phyloP scores from a whole-genome alignment of 2,113 vertebrate species.

The Pollimyrus isidori region DNA sequence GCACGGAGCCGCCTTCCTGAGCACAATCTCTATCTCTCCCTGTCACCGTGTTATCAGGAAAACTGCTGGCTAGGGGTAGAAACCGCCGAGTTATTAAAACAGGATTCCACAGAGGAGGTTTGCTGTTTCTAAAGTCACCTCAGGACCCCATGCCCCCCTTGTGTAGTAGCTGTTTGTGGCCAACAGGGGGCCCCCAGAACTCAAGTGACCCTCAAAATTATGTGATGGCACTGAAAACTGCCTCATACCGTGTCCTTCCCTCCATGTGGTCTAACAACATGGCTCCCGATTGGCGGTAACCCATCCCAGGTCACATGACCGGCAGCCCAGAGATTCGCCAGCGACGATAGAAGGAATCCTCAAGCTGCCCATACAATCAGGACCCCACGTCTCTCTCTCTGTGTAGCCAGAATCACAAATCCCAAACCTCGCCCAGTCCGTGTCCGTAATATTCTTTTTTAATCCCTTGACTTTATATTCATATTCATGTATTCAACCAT shows the following conservation, averaged over 20 bases:
- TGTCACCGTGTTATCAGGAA: background rate
- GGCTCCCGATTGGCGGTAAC: background rate
- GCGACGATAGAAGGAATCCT: background rate
- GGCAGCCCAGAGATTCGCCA: background rate
- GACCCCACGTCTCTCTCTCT: background rate
- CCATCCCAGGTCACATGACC: background rate
- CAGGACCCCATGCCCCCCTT: background rate
- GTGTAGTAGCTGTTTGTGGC: background rate
- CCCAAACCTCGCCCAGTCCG: conserved; percentile 13
- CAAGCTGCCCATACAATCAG: background rate
- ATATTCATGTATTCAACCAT: conserved; percentile 27
- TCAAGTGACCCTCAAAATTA: background rate
- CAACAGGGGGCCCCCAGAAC: background rate
- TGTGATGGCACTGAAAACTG: background rate
- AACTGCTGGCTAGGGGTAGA: background rate
- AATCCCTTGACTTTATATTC: conserved; percentile 26
- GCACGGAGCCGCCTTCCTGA: background rate
- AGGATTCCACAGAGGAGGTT: background rate
- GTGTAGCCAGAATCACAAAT: background rate
- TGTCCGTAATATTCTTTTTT: conserved; percentile 22
- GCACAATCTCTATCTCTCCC: background rate
- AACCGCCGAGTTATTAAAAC: background rate
- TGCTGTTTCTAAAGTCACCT: background rate
- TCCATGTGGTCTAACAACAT: background rate
- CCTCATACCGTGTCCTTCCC: background rate